phyloP scores from a whole-genome alignment of 2,797 vertebrate genomes.

The Centroberyx gerrardi region DNA sequence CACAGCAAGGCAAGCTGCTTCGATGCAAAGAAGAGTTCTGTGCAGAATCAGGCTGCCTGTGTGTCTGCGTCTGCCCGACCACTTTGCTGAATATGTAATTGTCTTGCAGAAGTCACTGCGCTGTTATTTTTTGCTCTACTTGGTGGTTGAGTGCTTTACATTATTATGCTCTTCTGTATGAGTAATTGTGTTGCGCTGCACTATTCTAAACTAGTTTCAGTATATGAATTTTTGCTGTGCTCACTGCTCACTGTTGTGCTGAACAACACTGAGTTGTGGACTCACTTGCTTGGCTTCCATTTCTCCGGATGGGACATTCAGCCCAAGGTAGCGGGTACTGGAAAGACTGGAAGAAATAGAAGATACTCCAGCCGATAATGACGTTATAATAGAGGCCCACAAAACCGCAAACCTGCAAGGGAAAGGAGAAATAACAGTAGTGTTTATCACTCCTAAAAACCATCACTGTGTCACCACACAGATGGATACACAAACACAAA shows the following conservation, averaged over 20 bases:
- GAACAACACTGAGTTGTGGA: conserved; percentile 30
- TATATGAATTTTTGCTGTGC: background rate
- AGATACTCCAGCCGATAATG: conserved; percentile 94
- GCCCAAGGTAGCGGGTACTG: conserved; percentile 93
- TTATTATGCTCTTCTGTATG: background rate
- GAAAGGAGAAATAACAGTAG: conserved; percentile 13
- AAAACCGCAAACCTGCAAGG: conserved; percentile 89
- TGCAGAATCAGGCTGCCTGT: conserved; percentile 32
- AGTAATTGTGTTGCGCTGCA: background rate
- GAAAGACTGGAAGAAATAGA: conserved; percentile 94
- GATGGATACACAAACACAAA: conserved; percentile 14
- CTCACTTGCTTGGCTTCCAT: conserved; percentile 91
- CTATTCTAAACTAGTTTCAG: background rate
- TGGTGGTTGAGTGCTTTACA: background rate
- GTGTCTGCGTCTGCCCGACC: conserved; percentile 29
- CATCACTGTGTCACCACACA: conserved; percentile 18
- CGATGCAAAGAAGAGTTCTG: conserved; percentile 44
- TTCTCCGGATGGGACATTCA: conserved; percentile 89
- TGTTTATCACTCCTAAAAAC: conserved; percentile 7
- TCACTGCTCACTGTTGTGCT: background rate
- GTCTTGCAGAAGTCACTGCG: conserved; percentile 10
- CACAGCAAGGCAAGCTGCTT: conserved; percentile 35
- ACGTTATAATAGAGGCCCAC: conserved; percentile 93
- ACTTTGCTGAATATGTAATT: conserved; percentile 20
- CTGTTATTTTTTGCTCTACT: conserved; percentile 2